phyloP scores from a whole-genome alignment of 2,113 vertebrate species.

The Telmatochromis sp. region DNA sequence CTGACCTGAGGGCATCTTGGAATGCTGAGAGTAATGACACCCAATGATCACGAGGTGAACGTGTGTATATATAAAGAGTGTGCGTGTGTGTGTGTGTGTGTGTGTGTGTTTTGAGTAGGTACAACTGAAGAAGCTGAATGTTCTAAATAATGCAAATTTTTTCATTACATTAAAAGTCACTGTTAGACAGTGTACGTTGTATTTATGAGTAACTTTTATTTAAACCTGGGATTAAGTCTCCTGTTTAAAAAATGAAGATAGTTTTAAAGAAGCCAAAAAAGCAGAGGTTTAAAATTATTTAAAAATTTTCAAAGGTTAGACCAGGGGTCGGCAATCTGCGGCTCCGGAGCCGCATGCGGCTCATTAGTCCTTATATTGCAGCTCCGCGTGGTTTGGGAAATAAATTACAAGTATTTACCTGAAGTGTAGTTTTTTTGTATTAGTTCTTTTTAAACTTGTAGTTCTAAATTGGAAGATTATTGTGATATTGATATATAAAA shows the following conservation, averaged over 20 bases:
- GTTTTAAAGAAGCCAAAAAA: background rate
- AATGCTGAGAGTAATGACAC: constrained; percentile 59
- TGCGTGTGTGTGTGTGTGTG: background rate
- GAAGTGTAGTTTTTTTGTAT: background rate
- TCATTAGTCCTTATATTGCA: background rate
- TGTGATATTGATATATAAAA: background rate
- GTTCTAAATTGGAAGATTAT: background rate
- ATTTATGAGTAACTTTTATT: background rate
- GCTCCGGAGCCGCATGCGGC: background rate
- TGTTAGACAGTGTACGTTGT: background rate
- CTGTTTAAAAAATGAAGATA: background rate
- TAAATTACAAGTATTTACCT: background rate
- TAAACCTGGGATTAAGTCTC: background rate
- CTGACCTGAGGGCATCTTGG: constrained; percentile 58
- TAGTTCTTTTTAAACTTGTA: background rate
- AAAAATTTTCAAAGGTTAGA: accelerated
- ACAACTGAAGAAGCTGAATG: background rate
- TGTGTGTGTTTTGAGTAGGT: background rate
- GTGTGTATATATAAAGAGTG: background rate
- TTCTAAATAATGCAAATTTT: background rate
- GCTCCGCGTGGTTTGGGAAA: background rate
- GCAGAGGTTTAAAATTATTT: background rate
- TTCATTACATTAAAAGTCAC: background rate
- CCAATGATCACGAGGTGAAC: constrained; percentile 39
- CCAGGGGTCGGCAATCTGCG: accelerated